phyloP scores from a whole-genome alignment of 1,140 invertebrate genomes.

The Ceratosolen fusciceps region DNA sequence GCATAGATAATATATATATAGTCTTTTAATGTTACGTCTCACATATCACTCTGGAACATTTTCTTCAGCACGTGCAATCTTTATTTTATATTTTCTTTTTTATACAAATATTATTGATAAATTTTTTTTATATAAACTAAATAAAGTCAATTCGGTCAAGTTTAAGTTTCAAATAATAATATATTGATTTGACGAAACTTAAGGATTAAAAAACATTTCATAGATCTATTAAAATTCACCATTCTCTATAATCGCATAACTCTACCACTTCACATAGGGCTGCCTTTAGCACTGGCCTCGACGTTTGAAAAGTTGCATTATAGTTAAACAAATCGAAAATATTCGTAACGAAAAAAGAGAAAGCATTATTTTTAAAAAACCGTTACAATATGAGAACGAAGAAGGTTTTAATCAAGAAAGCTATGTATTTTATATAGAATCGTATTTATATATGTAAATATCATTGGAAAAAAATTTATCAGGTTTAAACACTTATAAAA shows the following conservation, averaged over 20 bases:
- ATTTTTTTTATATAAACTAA: too few relatives aligned
- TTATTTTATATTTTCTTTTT: too few relatives aligned
- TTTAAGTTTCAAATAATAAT: conserved; percentile 22
- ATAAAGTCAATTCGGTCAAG: too few relatives aligned
- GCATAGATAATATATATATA: too few relatives aligned
- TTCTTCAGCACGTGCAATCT: too few relatives aligned
- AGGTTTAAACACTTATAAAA: neutral
- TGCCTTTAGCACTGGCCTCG: neutral
- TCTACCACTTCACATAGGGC: neutral
- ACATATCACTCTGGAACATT: too few relatives aligned
- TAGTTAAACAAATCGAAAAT: conserved; percentile 41
- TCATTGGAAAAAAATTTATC: neutral
- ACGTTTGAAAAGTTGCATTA: conserved; percentile 34
- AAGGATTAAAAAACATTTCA: conserved; percentile 28
- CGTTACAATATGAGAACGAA: too few relatives aligned
- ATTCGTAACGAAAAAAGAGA: neutral
- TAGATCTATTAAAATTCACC: conserved; percentile 23
- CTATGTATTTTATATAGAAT: neutral
- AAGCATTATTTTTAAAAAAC: too few relatives aligned
- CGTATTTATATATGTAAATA: neutral
- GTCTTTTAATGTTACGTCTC: too few relatives aligned
- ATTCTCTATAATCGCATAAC: conserved; percentile 30
- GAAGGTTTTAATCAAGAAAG: neutral
- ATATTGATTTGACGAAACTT: conserved; percentile 28
- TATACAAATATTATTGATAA: too few relatives aligned